These are phyloP conservation scores for Gracilinanus agilis DNA, from an alignment of 2,113 vertebrate genomes.

Conservation along the genomic window DNA sequence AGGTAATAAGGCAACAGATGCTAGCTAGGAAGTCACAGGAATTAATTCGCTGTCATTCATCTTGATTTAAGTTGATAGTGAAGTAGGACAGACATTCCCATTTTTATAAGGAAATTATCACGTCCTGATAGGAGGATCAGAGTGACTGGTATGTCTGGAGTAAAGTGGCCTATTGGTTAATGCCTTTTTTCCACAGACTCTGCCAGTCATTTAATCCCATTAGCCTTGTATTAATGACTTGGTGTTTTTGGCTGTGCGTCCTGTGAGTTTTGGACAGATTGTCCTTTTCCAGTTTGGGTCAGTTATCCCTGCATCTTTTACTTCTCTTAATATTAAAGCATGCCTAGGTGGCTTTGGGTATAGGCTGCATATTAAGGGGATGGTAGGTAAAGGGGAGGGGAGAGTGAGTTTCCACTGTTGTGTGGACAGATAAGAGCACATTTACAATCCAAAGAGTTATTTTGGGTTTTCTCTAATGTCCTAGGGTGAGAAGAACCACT, in stretches of 20 bases:
- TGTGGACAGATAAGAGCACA: neutral
- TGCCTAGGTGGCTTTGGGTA: neutral
- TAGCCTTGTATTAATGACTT: conserved; percentile 42
- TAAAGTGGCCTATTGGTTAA: conserved; percentile 14
- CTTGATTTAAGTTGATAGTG: conserved; percentile 32
- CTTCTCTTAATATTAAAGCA: neutral
- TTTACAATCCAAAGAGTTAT: neutral
- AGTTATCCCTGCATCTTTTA: neutral
- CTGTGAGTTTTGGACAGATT: conserved; percentile 1
- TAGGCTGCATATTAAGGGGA: neutral
- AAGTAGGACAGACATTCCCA: conserved; percentile 22
- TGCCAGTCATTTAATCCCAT: conserved; percentile 17
- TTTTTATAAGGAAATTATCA: conserved; percentile 35
- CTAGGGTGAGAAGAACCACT: neutral
- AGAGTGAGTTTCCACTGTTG: neutral
- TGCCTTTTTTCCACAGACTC: neutral
- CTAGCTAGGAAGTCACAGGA: conserved; percentile 16
- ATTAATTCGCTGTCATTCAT: conserved; percentile 48
- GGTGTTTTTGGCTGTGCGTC: neutral
- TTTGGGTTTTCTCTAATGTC: neutral
- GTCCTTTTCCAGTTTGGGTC: conserved; percentile 16
- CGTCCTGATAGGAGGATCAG: conserved; percentile 22
- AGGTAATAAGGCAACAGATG: conserved; percentile 24
- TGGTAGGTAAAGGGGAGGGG: neutral
- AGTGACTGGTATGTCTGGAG: conserved; percentile 33